Evolutionary conservation across 2,113 vertebrate species (phyloP).

Genomic region (Agapornis roseicollis): DNA sequence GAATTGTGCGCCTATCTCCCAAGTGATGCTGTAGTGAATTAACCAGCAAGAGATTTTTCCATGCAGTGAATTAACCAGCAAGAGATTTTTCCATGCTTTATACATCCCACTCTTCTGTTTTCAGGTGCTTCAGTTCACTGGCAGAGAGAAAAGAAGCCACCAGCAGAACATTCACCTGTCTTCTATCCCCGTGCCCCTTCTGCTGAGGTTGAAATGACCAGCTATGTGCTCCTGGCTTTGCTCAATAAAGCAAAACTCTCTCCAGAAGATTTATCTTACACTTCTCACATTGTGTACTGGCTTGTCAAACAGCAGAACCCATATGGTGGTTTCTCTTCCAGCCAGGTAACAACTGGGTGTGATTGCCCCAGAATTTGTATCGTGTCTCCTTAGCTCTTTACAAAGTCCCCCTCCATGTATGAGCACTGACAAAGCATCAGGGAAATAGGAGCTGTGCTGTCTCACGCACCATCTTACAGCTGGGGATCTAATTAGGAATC

Average conservation of each 20-base stretch:
- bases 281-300: slow-evolving; percentile 79
- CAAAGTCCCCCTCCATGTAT: not conserved
- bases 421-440: not conserved
- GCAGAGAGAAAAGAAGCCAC: slow-evolving; percentile 47
- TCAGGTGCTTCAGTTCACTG: slow-evolving; percentile 66
- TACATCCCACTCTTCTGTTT: not conserved
- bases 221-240: slow-evolving; percentile 79
- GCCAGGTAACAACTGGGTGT: slow-evolving; percentile 77
- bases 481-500: not conserved
- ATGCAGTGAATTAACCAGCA: not conserved
- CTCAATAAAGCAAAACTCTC: slow-evolving; percentile 35
- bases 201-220: slow-evolving; percentile 75
- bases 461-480: not conserved
- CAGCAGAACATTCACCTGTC: not conserved
- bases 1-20: not conserved
- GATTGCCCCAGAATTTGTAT: not conserved
- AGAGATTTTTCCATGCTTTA: not conserved
- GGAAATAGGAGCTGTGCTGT: not conserved
- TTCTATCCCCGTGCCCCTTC: slow-evolving; percentile 54
- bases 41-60: not conserved
- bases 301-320: slow-evolving; percentile 83
- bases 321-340: slow-evolving; percentile 84
- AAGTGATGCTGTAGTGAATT: not conserved
- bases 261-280: slow-evolving; percentile 67
- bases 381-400: not conserved